phyloP scores from a whole-genome alignment of 2,888 invertebrate genomes.

The Pheosia tremula region DNA sequence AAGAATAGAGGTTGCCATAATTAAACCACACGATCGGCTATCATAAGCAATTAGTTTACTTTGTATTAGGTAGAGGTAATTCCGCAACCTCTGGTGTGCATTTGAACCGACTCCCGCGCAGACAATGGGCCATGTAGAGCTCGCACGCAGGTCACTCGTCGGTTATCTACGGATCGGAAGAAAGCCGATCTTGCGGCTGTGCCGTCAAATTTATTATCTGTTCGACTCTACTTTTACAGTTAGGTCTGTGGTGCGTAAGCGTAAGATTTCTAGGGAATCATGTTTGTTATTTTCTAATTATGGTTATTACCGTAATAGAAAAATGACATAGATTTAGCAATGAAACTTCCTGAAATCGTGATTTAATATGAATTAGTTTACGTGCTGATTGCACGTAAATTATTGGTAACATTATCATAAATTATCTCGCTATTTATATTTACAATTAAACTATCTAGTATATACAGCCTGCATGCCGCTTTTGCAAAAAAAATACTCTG shows the following conservation, averaged over 20 bases:
- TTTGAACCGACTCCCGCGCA: constrained; percentile 49
- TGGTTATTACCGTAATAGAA: too few species aligned
- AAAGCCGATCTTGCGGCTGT: constrained; percentile 71
- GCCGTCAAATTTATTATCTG: constrained; percentile 70
- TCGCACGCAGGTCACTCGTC: constrained; percentile 74
- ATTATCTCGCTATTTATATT: too few species aligned
- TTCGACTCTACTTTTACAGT: constrained; percentile 66
- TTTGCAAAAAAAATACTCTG: constrained; percentile 42
- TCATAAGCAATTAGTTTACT: constrained; percentile 33
- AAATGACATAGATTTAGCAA: too few species aligned
- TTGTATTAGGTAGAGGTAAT: constrained; percentile 23
- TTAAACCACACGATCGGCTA: constrained; percentile 4
- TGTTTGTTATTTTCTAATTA: too few species aligned
- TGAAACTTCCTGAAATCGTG: too few species aligned
- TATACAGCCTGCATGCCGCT: too few species aligned
- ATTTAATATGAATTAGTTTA: too few species aligned
- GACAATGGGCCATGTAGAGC: constrained; percentile 66
- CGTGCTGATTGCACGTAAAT: too few species aligned
- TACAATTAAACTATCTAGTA: too few species aligned
- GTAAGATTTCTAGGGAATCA: too few species aligned
- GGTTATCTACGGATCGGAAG: constrained; percentile 77
- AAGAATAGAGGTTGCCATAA: background rate
- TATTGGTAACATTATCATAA: too few species aligned
- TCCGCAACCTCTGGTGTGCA: constrained; percentile 20
- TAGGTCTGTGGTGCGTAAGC: constrained; percentile 53